Conservation (phyloP, 2,888 invertebrate genomes). For the Meandrusa payeni region DNA sequence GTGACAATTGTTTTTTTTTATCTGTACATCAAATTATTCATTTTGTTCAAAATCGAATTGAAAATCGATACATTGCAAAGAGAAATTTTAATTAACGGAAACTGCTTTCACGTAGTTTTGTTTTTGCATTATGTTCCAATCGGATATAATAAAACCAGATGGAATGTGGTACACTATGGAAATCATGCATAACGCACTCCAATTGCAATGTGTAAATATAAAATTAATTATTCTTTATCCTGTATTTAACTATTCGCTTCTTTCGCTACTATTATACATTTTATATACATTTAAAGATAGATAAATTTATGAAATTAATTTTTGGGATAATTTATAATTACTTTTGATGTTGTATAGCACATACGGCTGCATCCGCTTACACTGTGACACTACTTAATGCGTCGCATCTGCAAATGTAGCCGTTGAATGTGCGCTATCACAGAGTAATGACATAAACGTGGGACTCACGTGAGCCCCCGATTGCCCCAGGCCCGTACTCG, state of each 20-base stretch:
- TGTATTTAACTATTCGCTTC: conserved; percentile 58
- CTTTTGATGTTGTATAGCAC: conserved; percentile 75
- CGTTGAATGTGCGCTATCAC: conserved; percentile 74
- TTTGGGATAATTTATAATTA: conserved; percentile 78
- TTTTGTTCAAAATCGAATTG: neutral
- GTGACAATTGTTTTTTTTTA: conserved; percentile 54
- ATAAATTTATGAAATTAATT: conserved; percentile 76
- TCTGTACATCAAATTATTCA: conserved; percentile 17
- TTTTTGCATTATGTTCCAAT: conserved; percentile 7
- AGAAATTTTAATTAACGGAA: conserved; percentile 2
- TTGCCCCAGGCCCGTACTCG: conserved; percentile 79
- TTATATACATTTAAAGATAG: conserved; percentile 72
- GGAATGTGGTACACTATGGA: conserved; percentile 72
- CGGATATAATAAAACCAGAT: conserved; percentile 41
- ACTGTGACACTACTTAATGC: conserved; percentile 37
- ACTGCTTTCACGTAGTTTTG: neutral
- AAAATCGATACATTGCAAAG: conserved; percentile 25
- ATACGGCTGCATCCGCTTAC: conserved; percentile 52
- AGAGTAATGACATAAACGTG: conserved; percentile 78
- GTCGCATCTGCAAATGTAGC: conserved; percentile 49
- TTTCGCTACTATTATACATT: conserved; percentile 70
- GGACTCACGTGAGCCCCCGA: conserved; percentile 67
- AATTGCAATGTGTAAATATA: conserved; percentile 47
- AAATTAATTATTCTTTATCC: conserved; percentile 41
- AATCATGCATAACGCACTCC: conserved; percentile 77